phyloP scores from a whole-genome alignment of 1,140 invertebrate genomes.

The Trichomalopsis sarcophagae region DNA sequence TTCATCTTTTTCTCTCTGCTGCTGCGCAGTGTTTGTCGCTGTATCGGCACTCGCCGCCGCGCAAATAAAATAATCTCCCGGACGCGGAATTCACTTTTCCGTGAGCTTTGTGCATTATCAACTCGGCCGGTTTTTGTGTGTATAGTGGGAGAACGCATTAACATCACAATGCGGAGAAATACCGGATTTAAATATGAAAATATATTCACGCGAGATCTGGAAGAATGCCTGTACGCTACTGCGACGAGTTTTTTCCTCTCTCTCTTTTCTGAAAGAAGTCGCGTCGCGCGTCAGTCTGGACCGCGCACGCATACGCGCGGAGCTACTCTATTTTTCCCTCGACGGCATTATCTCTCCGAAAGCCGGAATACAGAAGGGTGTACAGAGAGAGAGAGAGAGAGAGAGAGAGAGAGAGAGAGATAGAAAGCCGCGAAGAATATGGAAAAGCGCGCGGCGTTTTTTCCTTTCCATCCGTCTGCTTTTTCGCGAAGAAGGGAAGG shows the following conservation, averaged over 20 bases:
- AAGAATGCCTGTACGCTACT: background rate
- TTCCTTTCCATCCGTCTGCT: background rate
- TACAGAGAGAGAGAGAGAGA: background rate
- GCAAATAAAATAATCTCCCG: background rate
- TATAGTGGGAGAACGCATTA: background rate
- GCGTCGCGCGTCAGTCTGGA: background rate
- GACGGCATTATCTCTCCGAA: background rate
- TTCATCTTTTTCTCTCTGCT: constrained; percentile 1
- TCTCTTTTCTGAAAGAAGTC: background rate
- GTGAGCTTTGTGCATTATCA: background rate
- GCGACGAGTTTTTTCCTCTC: background rate
- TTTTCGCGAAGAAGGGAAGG: background rate
- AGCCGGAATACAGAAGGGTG: background rate
- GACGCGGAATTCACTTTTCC: background rate
- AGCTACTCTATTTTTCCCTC: background rate
- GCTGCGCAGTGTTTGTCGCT: no score
- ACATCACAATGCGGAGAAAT: background rate
- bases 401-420: background rate
- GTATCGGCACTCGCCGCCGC: background rate
- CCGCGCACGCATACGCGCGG: background rate
- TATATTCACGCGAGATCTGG: background rate
- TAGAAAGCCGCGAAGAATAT: background rate
- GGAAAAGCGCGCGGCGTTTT: background rate
- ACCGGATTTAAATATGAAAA: background rate
- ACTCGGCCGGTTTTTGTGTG: background rate